These are phyloP conservation scores for Dorcus parallelipipedus DNA, from an alignment of 2,888 invertebrate genomes.

Conservation along the genomic window DNA sequence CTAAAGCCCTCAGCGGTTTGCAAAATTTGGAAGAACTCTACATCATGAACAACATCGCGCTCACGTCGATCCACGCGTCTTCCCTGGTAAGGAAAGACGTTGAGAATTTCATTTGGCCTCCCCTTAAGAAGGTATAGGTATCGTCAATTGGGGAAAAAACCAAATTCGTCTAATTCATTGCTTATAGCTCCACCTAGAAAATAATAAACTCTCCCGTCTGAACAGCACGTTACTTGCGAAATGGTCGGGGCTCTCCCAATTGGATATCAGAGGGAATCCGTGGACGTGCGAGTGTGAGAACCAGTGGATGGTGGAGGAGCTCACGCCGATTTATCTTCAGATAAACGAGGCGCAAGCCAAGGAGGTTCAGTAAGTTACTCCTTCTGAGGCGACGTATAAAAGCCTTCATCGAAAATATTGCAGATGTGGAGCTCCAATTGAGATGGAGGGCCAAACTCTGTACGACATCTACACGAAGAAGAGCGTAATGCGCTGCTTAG, in stretches of 20 bases:
- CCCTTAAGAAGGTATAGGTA: constrained; percentile 56
- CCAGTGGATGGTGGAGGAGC: constrained; percentile 69
- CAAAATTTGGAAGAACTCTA: constrained; percentile 57
- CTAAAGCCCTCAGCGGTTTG: constrained; percentile 57
- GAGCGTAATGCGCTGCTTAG: constrained; percentile 63
- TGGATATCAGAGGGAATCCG: constrained; percentile 71
- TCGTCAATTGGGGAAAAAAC: constrained; percentile 10
- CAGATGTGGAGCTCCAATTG: constrained; percentile 65
- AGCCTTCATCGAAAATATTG: not conserved
- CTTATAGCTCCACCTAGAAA: constrained; percentile 65
- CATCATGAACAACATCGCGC: constrained; percentile 61
- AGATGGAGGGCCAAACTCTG: constrained; percentile 60
- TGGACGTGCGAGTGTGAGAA: constrained; percentile 79
- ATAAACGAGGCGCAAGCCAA: constrained; percentile 48
- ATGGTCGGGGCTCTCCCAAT: constrained; percentile 65
- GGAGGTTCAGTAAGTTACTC: constrained; percentile 50
- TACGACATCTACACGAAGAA: constrained; percentile 56
- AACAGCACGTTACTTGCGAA: constrained; percentile 61
- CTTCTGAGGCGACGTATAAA: constrained; percentile 3
- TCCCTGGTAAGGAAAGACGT: constrained; percentile 55
- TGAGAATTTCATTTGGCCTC: constrained; percentile 60
- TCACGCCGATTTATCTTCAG: constrained; percentile 56
- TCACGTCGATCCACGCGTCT: constrained; percentile 57
- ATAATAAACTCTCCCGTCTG: constrained; percentile 69
- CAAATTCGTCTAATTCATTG: constrained; percentile 1